Conservation (phyloP, 1,140 invertebrate genomes). For the Melitaea cinxia region DNA sequence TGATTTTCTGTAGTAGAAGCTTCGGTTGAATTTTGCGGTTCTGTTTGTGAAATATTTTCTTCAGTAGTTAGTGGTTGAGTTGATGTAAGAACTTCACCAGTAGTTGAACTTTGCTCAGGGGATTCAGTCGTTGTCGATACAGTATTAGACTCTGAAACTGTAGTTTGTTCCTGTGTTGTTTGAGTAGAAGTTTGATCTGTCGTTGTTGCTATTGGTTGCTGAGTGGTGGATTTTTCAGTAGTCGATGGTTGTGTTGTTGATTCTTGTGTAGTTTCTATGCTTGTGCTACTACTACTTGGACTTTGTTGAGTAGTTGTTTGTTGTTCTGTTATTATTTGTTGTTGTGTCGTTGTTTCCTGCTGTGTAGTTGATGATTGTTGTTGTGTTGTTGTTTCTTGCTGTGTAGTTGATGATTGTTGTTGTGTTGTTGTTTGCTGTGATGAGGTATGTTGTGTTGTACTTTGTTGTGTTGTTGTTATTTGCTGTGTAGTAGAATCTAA, state of each 20-base stretch:
- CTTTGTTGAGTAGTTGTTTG: constrained; percentile 31
- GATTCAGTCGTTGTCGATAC: constrained; percentile 34
- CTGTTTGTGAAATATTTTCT: constrained; percentile 18
- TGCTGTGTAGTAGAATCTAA: constrained; percentile 13
- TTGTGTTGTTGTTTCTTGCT: constrained; percentile 37
- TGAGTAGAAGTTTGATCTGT: constrained; percentile 29
- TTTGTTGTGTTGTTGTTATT: constrained; percentile 45
- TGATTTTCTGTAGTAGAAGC: constrained; percentile 47
- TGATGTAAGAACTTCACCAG: constrained; percentile 30
- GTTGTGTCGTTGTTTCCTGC: constrained; percentile 49
- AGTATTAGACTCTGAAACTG: constrained; percentile 29
- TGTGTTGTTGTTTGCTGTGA: constrained; percentile 50
- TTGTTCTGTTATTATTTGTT: constrained; percentile 35
- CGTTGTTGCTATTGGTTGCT: constrained; percentile 18
- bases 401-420: constrained; percentile 38
- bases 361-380: constrained; percentile 45
- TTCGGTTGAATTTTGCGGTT: constrained; percentile 27
- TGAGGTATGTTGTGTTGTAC: constrained; percentile 37
- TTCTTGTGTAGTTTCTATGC: constrained; percentile 30
- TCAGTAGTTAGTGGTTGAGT: constrained; percentile 35
- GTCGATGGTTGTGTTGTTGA: constrained; percentile 42
- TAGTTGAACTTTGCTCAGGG: constrained; percentile 36
- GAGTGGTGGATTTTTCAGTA: constrained; percentile 38
- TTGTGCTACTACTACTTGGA: constrained; percentile 20
- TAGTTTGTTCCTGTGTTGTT: constrained; percentile 37